These are phyloP conservation scores for Phrynocephalus guinanensis DNA, from an alignment of 2,797 vertebrate species.

Conservation along the genomic window DNA sequence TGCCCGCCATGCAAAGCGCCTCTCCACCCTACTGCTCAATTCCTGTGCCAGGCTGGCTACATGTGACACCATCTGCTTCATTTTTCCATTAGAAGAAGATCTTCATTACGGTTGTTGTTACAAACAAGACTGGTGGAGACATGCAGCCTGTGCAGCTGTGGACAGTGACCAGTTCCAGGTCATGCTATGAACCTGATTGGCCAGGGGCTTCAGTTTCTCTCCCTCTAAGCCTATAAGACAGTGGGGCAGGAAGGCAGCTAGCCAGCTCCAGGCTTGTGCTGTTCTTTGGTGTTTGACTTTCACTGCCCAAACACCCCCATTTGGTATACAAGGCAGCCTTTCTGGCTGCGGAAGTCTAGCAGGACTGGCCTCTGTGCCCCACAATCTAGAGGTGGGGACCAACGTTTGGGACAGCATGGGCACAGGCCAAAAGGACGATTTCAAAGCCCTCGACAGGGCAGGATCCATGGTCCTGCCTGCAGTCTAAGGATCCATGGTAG, in stretches of 20 bases:
- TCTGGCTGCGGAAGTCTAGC: neutral
- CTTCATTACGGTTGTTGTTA: slow-evolving; percentile 33
- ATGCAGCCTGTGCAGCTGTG: neutral
- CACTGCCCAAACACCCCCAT: neutral
- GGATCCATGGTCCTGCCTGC: too few relatives aligned
- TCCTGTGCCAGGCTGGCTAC: slow-evolving; percentile 36
- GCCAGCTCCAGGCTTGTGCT: neutral
- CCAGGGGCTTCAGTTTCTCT: neutral
- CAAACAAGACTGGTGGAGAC: slow-evolving; percentile 25
- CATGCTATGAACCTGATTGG: neutral
- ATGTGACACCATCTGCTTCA: slow-evolving; percentile 34
- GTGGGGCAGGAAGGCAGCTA: neutral
- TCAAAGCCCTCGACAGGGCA: too few relatives aligned
- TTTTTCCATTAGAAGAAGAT: slow-evolving; percentile 32
- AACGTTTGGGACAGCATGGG: neutral
- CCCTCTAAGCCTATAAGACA: neutral
- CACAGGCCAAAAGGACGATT: neutral
- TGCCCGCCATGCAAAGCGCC: slow-evolving; percentile 21
- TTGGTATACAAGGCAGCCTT: neutral
- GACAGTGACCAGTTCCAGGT: neutral
- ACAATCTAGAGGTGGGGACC: neutral
- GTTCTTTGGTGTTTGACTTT: neutral
- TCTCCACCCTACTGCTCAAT: neutral
- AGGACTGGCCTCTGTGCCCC: neutral
- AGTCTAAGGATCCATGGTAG: too few relatives aligned